Evolutionary conservation across 2,113 vertebrate species (phyloP).

Genomic region (Xenopus borealis): DNA sequence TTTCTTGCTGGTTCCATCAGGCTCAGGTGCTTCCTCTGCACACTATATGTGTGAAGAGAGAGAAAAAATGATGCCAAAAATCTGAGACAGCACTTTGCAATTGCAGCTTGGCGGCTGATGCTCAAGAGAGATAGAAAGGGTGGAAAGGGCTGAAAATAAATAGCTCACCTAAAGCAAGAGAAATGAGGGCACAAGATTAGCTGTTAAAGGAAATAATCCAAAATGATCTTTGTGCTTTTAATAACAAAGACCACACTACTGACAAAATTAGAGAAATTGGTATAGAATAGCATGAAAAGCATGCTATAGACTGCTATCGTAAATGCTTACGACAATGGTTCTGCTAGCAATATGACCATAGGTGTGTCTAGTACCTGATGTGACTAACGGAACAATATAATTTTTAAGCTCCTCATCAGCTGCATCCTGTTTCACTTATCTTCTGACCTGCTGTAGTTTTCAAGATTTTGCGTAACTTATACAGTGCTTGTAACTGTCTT

Average conservation of each 20-base stretch:
- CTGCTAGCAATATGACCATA: too few species aligned
- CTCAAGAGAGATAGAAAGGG: neutral
- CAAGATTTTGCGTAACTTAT: too few species aligned
- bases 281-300: too few species aligned
- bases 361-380: too few species aligned
- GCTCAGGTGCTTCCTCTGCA: constrained; percentile 38
- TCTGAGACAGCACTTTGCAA: constrained; percentile 32
- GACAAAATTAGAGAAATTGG: neutral
- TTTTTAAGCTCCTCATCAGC: too few species aligned
- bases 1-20: neutral
- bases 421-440: too few species aligned
- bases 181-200: constrained; percentile 22
- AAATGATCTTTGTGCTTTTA: constrained; percentile 14
- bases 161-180: neutral
- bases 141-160: constrained; percentile 3
- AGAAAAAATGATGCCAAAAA: neutral
- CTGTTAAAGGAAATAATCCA: constrained; percentile 11
- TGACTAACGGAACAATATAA: too few species aligned
- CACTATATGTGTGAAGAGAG: constrained; percentile 10
- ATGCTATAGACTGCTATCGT: too few species aligned
- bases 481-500: too few species aligned
- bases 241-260: neutral
- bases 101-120: neutral
- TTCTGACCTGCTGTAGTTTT: too few species aligned
- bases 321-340: too few species aligned